Evolutionary conservation across 2,113 vertebrate genomes (phyloP), one percentile per base, ranked within the genome.

Genomic region (Sinocyclocheilus maitianheensis): DNA sequence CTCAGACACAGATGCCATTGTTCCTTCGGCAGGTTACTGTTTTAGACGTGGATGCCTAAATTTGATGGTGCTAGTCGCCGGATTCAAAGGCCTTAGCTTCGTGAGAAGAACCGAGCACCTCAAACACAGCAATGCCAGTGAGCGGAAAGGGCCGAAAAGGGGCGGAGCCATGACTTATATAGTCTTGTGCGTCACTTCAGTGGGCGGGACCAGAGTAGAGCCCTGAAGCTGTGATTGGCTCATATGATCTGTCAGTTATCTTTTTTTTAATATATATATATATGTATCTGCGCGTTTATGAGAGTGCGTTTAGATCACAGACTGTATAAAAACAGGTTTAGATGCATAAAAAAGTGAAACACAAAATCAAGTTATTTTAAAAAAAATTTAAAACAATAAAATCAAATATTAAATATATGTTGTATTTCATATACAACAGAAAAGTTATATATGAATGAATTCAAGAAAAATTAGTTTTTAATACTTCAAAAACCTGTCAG

Each of bases 1-100:
- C 87, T 99, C 97, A 20, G 97, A 99, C 1, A 97, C 96, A 71
- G 97, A 98, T 78, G 98, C 97, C 97, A 99, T 99, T 84, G 30
- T 93, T 86, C 91, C 91, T 83, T 81, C 72, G 84, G 0, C 24
- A 26, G 90, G 76, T 91, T 26, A 81, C 20, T 0, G 76, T 90
- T 87, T 16, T 24, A 12, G 89, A 14, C 89, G 90, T 90, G 96
- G 92, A 95, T 96, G 95, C 93, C 93, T 94, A 94, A 94, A 77
- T 91, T 88, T 89, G 8, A 90, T 40, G 90, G 97, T 98, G 97
- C 97, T 96, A 96, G 97, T 97, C 96, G 97, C 98, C 97, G 96
- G 96, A 95, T 94, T 92, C 87, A 82, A 88, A 82, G 96, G 96
- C 98, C 97, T 99, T 99, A 98, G 97, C 97, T 98, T 95, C 97